Conservation (phyloP, 2,888 invertebrate species). For the Mactromeris polynyma region DNA sequence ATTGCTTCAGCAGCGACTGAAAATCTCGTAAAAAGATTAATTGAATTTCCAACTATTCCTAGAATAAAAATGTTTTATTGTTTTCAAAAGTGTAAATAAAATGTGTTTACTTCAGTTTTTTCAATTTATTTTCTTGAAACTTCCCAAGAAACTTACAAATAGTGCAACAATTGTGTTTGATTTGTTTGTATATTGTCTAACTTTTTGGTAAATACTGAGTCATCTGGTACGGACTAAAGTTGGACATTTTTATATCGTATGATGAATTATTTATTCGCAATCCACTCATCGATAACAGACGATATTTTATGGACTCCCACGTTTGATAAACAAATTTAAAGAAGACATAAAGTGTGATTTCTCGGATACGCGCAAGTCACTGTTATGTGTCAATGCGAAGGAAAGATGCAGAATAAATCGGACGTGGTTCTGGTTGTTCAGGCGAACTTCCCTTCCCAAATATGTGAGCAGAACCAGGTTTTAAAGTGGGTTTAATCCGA, state of each 20-base stretch:
- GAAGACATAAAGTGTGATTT: no score
- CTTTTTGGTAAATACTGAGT: neutral
- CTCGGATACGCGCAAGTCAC: no score
- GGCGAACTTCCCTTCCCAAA: no score
- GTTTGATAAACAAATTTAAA: no score
- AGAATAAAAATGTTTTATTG: neutral
- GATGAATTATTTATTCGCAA: neutral
- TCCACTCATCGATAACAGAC: neutral
- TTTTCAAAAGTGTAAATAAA: neutral
- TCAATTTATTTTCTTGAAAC: no score
- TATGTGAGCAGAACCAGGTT: no score
- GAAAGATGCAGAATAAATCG: no score
- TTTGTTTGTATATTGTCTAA: neutral
- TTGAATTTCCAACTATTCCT: neutral
- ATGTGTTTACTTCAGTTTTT: neutral
- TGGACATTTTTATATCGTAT: neutral
- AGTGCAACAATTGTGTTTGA: no score
- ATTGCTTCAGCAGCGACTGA: neutral
- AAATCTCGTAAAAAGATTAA: neutral
- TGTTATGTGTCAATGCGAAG: no score
- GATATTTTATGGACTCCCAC: neutral
- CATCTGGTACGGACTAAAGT: neutral
- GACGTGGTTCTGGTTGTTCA: no score
- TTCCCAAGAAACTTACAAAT: no score
- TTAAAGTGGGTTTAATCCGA: no score